Conservation (phyloP, 2,113 vertebrate genomes). For the Microtus oregoni region DNA sequence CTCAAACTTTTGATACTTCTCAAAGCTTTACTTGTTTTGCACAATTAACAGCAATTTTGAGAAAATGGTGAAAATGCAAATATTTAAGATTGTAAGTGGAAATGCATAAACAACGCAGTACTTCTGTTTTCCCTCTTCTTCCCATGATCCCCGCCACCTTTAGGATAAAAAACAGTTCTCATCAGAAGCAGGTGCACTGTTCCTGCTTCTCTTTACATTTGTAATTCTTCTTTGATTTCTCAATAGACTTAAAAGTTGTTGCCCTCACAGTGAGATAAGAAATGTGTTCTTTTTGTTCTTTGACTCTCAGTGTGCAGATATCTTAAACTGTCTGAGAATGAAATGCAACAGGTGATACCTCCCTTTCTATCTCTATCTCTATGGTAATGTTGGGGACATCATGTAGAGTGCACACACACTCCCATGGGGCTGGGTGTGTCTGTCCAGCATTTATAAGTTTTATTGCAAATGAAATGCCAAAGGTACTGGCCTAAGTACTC, state of each 20-base stretch:
- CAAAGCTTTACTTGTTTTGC: background rate
- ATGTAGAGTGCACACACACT: slow-evolving; percentile 41
- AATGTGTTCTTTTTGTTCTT: slow-evolving; percentile 61
- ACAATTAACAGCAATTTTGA: background rate
- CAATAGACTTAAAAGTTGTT: slow-evolving; percentile 54
- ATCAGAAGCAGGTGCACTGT: background rate
- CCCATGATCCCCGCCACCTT: background rate
- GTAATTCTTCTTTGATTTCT: slow-evolving; percentile 48
- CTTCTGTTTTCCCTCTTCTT: background rate
- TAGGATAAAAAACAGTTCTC: background rate
- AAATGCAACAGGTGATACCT: slow-evolving; percentile 64
- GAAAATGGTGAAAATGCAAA: slow-evolving; percentile 13
- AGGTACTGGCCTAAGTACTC: background rate
- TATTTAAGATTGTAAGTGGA: background rate
- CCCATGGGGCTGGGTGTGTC: slow-evolving; percentile 44
- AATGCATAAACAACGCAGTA: background rate
- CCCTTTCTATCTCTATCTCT: slow-evolving; percentile 74
- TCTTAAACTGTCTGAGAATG: slow-evolving; percentile 57
- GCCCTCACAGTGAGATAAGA: background rate
- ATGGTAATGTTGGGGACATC: slow-evolving; percentile 52
- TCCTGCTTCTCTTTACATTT: slow-evolving; percentile 13
- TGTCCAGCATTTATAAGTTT: slow-evolving; percentile 69
- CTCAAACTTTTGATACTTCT: background rate
- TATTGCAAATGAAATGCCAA: slow-evolving; percentile 78
- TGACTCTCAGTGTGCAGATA: slow-evolving; percentile 60